Evolutionary conservation across 2,797 vertebrate species (phyloP), one percentile per base, ranked within the genome.

Genomic region (Sphenopsis melanotis): DNA sequence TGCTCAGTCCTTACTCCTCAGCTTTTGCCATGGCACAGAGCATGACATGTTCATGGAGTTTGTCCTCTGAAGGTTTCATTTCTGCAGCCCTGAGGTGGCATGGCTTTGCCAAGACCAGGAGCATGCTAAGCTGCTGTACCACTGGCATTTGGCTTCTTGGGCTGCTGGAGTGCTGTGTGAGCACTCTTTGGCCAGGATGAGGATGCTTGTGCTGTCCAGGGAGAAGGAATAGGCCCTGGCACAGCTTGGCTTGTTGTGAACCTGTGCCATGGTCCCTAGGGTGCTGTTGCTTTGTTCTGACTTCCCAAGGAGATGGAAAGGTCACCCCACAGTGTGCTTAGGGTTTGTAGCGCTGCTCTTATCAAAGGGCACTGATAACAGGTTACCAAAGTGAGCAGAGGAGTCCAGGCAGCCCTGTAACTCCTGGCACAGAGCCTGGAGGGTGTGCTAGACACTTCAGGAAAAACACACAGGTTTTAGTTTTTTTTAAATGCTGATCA

Each of bases 281-380:
- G 44, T 39, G 26, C 53, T 68, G 15, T 21, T 66, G 63, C 77
- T 90, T 88, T 87, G 55, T n/a, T 91, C 66, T 80, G 59, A 41
- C 18, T 70, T 86, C n/a, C 32, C 88, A 95, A 95, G 95, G 94
- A 93, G 81, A 82, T 1, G 7, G 19, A 86, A 96, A 96, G 52
- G 95, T 93, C 90, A 84, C 60, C 6, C 3, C 4, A 21, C 37
- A 52, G 30, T 4, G 47, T 0, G 2, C 44, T 55, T 85, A 37
- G 26, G 21, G 32, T 82, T 93, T 90, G 47, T 49, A 65, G n/a
- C 86, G 76, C n/a, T 0, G 0, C 22, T 77, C 47, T 93, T 95
- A 94, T 96, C 96, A 42, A 69, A 78, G 7, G 5, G 32, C 15
- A 36, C 56, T 2, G 95, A 90, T 94, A 96, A 26, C 49, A 81